Evolutionary conservation across 2,113 vertebrate genomes (phyloP).

Genomic region (Prietella phreatophila): DNA sequence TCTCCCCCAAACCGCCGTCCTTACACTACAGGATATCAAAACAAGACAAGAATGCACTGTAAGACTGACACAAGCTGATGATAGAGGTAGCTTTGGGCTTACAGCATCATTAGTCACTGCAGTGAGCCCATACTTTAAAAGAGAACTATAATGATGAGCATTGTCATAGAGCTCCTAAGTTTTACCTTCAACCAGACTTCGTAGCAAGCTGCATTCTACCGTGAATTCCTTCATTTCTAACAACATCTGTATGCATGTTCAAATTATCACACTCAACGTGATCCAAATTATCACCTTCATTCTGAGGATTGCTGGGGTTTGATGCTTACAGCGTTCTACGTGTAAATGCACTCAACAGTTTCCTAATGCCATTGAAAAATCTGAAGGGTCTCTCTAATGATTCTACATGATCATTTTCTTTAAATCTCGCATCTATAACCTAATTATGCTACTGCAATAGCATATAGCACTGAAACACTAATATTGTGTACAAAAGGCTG

Average conservation of each 20-base stretch:
- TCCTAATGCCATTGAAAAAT: background rate
- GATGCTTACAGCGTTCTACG: background rate
- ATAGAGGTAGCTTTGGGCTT: background rate
- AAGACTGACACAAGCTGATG: background rate
- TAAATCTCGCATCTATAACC: background rate
- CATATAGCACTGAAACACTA: background rate
- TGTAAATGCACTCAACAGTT: background rate
- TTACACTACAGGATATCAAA: background rate
- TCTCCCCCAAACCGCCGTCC: background rate
- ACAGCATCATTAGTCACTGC: background rate
- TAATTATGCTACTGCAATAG: background rate
- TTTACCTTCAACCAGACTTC: background rate
- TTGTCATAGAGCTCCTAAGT: background rate
- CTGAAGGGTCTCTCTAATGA: background rate
- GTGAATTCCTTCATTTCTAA: background rate
- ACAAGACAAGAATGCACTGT: background rate
- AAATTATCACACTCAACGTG: background rate
- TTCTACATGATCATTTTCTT: background rate
- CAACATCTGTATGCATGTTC: background rate
- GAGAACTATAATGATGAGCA: background rate
- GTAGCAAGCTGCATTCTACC: background rate
- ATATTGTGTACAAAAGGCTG: background rate
- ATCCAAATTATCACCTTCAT: background rate
- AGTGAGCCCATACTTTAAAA: background rate
- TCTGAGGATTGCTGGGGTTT: background rate